Conservation (phyloP, 2,113 vertebrate genomes). For the Tragulus kanchil region DNA sequence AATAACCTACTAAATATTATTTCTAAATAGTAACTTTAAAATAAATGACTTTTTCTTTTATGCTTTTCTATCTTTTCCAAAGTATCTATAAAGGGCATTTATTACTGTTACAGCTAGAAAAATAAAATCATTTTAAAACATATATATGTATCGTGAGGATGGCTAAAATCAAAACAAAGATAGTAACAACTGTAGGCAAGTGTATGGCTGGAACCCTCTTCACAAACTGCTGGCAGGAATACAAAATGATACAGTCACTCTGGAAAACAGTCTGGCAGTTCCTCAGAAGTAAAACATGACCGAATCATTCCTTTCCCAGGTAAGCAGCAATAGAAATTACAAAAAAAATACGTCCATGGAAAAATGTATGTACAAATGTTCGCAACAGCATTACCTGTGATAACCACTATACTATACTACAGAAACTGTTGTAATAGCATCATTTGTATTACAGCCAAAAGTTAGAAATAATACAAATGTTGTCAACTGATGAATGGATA, state of each 20-base stretch:
- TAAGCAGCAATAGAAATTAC: background rate
- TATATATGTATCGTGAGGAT: background rate
- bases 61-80: conserved; percentile 7
- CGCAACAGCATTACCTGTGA: background rate
- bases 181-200: background rate
- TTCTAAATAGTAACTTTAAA: background rate
- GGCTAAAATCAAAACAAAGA: background rate
- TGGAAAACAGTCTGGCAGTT: background rate
- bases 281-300: background rate
- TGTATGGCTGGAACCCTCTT: background rate
- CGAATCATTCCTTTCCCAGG: background rate
- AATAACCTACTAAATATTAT: background rate
- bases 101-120: conserved; percentile 8
- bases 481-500: background rate
- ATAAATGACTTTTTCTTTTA: background rate
- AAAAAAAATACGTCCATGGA: background rate
- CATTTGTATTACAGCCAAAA: conserved; percentile 17
- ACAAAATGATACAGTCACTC: background rate
- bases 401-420: background rate
- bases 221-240: background rate
- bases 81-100: background rate
- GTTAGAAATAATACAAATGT: background rate
- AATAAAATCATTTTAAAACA: background rate
- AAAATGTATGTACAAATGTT: background rate
- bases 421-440: background rate